These are phyloP conservation scores for Drosophila ironensis DNA, from an alignment of 1,140 invertebrate genomes.

Conservation along the genomic window DNA sequence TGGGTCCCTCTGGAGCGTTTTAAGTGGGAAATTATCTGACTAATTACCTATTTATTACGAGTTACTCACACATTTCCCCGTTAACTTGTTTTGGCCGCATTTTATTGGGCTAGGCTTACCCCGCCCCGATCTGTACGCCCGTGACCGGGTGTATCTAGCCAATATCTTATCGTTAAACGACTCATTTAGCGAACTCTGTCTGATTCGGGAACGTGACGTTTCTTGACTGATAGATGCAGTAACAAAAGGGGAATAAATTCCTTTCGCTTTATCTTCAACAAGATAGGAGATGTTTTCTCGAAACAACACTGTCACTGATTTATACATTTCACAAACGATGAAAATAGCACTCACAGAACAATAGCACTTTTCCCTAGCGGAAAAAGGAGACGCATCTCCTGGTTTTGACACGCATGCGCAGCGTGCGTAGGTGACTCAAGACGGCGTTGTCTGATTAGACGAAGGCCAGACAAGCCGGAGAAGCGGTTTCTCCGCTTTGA, in stretches of 20 bases:
- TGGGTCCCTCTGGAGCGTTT: not conserved
- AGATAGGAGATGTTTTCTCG: conserved; percentile 46
- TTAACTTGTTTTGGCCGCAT: conserved; percentile 3
- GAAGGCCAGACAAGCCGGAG: conserved; percentile 25
- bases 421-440: conserved; percentile 58
- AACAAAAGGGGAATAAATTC: conserved; percentile 20
- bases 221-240: conserved; percentile 26
- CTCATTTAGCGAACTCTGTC: conserved; percentile 29
- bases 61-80: conserved; percentile 24
- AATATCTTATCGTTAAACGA: conserved; percentile 48
- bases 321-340: not conserved
- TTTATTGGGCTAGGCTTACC: conserved; percentile 29
- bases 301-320: not conserved
- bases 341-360: conserved; percentile 17
- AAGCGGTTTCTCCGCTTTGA: not conserved
- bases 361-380: conserved; percentile 11
- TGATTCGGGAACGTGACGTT: conserved; percentile 34
- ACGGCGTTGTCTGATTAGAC: conserved; percentile 15
- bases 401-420: conserved; percentile 40
- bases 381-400: not conserved
- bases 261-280: conserved; percentile 20
- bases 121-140: not conserved
- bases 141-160: conserved; percentile 12
- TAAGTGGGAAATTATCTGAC: conserved; percentile 33
- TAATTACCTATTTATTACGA: conserved; percentile 37